These are phyloP conservation scores for Anguilla obscura DNA, from an alignment of 2,797 vertebrate genomes.

Conservation along the genomic window DNA sequence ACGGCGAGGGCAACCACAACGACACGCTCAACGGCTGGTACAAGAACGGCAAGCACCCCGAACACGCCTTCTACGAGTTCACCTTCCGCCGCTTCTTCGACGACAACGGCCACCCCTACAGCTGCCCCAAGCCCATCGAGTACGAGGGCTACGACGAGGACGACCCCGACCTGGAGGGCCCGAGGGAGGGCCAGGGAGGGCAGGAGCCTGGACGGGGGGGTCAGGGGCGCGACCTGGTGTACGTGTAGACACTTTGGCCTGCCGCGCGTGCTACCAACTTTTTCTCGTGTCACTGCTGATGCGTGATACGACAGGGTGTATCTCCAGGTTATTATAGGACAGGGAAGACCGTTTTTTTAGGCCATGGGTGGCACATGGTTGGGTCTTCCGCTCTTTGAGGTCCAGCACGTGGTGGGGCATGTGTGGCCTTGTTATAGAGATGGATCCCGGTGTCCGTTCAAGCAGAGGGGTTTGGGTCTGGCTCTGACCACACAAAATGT, in stretches of 20 bases:
- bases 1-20: constrained; percentile 83
- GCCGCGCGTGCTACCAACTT: neutral
- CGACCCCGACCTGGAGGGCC: constrained; percentile 64
- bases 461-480: constrained; percentile 13
- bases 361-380: constrained; percentile 1
- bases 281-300: constrained; percentile 27
- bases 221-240: constrained; percentile 84
- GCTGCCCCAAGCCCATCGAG: constrained; percentile 93
- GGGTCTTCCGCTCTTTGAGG: neutral
- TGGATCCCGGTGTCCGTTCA: constrained; percentile 6
- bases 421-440: constrained; percentile 12
- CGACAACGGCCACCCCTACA: constrained; percentile 92
- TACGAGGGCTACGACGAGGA: constrained; percentile 79
- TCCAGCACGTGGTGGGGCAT: constrained; percentile 34
- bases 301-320: constrained; percentile 14
- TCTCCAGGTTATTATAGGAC: constrained; percentile 29
- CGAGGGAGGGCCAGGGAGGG: constrained; percentile 70
- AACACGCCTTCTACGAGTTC: constrained; percentile 90
- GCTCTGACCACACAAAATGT: constrained; percentile 40
- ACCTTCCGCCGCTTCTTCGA: constrained; percentile 91
- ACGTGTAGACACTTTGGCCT: constrained; percentile 74
- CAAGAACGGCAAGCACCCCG: constrained; percentile 92
- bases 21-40: constrained; percentile 93
- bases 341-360: constrained; percentile 28
- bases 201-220: constrained; percentile 49